phyloP scores from a whole-genome alignment of 2,888 invertebrate species.

The Lycocerus yunnanus region DNA sequence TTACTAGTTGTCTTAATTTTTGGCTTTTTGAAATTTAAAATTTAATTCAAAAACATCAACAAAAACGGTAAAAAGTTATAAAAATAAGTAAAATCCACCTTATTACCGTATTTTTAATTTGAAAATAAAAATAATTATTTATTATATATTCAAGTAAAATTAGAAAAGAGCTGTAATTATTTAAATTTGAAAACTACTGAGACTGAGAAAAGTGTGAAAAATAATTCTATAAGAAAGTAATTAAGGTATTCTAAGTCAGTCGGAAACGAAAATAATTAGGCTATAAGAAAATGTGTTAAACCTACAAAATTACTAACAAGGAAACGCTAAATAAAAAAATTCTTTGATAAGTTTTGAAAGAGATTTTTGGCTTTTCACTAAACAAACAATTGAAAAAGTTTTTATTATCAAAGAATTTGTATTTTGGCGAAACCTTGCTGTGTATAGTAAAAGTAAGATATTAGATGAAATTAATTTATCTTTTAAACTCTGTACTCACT shows the following conservation, averaged over 20 bases:
- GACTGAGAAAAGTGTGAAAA: background rate
- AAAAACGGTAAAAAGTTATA: too few species aligned
- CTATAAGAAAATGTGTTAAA: background rate
- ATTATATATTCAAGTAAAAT: background rate
- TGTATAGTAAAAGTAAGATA: background rate
- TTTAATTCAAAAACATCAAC: too few species aligned
- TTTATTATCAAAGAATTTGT: background rate
- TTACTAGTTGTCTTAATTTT: too few species aligned
- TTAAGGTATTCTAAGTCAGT: background rate
- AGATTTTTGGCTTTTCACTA: too few species aligned
- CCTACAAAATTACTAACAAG: background rate
- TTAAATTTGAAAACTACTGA: background rate
- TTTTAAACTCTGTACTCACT: constrained; percentile 47
- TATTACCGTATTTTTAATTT: too few species aligned
- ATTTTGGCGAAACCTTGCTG: background rate
- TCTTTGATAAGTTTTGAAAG: background rate
- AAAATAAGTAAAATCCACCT: too few species aligned
- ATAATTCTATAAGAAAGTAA: background rate
- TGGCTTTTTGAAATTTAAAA: too few species aligned
- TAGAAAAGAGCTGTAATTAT: background rate
- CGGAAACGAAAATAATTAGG: background rate
- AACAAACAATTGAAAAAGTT: background rate
- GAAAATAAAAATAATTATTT: too few species aligned
- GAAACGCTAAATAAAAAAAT: background rate
- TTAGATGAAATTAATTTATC: background rate